Evolutionary conservation across 2,888 invertebrate genomes (phyloP).

Genomic region (Monoplex corrugatus): DNA sequence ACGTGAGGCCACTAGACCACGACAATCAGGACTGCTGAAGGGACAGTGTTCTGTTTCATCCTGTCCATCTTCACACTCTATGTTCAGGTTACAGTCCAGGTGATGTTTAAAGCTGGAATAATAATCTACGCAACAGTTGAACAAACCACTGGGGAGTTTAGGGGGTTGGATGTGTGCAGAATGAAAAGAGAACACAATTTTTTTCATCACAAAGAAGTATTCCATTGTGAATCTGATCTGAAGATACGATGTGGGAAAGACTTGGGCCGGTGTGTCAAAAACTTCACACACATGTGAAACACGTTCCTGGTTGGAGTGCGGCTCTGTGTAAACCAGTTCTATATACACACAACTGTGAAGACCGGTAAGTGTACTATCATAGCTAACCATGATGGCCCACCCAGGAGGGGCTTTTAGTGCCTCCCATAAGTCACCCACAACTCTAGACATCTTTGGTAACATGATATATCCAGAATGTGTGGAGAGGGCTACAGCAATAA

Average conservation of each 20-base stretch:
- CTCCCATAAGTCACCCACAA: background rate
- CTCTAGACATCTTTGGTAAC: background rate
- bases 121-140: background rate
- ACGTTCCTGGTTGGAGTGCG: background rate
- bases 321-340: background rate
- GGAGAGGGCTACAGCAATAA: background rate
- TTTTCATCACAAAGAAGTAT: background rate
- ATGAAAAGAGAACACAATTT: background rate
- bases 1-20: background rate
- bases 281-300: background rate
- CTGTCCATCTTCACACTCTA: background rate
- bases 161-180: background rate
- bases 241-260: background rate
- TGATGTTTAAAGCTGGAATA: background rate
- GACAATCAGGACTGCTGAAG: background rate
- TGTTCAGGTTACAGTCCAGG: background rate
- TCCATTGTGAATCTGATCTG: background rate
- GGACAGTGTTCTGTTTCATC: slow-evolving; percentile 34
- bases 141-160: background rate
- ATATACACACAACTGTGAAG: no score
- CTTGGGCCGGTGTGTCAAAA: background rate
- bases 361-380: background rate
- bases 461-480: background rate
- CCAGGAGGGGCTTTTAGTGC: background rate
- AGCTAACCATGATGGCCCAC: background rate